These are phyloP conservation scores for Anodontia alba DNA, from an alignment of 2,888 invertebrate genomes.

Conservation along the genomic window DNA sequence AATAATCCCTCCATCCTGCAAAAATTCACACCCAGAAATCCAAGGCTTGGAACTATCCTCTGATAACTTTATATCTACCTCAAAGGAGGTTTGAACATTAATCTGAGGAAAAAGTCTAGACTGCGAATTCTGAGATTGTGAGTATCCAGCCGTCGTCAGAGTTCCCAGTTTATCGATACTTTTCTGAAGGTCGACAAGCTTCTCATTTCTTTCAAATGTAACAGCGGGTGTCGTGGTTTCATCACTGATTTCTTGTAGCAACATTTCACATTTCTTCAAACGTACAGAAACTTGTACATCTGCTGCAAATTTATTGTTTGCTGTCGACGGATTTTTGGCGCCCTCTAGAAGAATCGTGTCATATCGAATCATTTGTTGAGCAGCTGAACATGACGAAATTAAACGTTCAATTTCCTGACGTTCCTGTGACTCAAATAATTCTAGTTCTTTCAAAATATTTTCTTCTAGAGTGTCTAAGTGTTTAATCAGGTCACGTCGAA, in stretches of 20 bases:
- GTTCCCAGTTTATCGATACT: background rate
- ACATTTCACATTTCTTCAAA: background rate
- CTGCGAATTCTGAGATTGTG: background rate
- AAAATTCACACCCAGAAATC: slow-evolving; percentile 9
- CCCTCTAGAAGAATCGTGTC: background rate
- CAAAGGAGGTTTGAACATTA: background rate
- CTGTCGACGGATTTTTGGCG: background rate
- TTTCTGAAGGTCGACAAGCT: background rate
- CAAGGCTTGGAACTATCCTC: too few species aligned
- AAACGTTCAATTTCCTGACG: background rate
- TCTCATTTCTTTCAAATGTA: background rate
- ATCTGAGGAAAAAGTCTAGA: background rate
- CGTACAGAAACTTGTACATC: background rate
- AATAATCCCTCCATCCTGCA: background rate
- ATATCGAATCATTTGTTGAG: background rate
- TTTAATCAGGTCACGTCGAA: background rate
- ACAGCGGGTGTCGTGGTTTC: background rate
- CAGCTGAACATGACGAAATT: background rate
- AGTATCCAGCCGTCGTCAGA: background rate
- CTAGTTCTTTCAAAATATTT: background rate
- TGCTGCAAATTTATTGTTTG: background rate
- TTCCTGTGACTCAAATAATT: background rate
- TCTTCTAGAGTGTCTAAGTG: background rate
- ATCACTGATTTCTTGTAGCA: background rate
- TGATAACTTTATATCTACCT: too few species aligned